Conservation (phyloP, 2,888 invertebrate genomes). For the Drosophila birchii region DNA sequence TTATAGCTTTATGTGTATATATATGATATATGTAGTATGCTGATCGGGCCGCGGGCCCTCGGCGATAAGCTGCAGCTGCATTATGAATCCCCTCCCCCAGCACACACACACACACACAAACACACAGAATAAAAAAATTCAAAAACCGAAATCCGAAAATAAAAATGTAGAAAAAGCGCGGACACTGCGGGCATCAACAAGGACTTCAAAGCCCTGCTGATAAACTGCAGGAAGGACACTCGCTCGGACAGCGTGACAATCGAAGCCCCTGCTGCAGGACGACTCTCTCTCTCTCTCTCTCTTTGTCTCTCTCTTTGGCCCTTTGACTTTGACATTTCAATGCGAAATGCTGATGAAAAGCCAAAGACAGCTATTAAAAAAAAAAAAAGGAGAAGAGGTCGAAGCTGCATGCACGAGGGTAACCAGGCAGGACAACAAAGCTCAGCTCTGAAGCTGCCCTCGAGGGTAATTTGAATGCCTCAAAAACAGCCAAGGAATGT, state of each 20-base stretch:
- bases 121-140: conserved; percentile 20
- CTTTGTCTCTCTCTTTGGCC: conserved; percentile 10
- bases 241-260: conserved; percentile 8
- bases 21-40: conserved; percentile 12
- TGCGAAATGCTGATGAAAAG: conserved; percentile 79
- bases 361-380: conserved; percentile 71
- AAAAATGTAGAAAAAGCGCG: conserved; percentile 33
- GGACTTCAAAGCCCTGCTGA: conserved; percentile 71
- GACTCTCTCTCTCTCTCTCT: neutral
- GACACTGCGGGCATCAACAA: conserved; percentile 35
- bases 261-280: conserved; percentile 58
- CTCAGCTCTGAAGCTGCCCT: conserved; percentile 68
- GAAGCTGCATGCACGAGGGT: conserved; percentile 16
- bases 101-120: no score
- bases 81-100: conserved; percentile 45
- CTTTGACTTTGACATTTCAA: conserved; percentile 81
- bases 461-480: conserved; percentile 67
- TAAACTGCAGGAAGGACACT: conserved; percentile 62
- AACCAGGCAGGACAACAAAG: conserved; percentile 59
- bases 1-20: neutral
- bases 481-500: conserved; percentile 65
- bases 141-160: conserved; percentile 18
- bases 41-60: conserved; percentile 70
- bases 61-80: conserved; percentile 80
- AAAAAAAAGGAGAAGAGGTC: conserved; percentile 43